A percentile compares a stretch with the other conserved stretches of the same genome.
Conservation (phyloP, 2,113 vertebrate species). For the Pachycephala philippinensis region DNA sequence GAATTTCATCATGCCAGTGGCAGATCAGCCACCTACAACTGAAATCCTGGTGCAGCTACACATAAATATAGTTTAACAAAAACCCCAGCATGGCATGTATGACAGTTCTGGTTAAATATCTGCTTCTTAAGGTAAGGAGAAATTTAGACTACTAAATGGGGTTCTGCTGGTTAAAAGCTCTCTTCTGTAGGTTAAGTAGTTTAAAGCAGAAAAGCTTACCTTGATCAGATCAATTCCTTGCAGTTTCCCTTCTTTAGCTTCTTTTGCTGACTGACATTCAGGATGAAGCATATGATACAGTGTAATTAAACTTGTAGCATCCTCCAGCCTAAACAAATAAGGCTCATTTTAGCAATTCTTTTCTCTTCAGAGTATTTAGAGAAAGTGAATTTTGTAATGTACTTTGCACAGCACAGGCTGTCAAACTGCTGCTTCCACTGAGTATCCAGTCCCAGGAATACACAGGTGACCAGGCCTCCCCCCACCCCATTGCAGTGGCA, state of each 20-base stretch:
- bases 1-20: not conserved
- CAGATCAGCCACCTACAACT: not conserved
- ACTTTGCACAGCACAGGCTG: not conserved
- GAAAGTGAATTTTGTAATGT: not conserved
- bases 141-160: not conserved
- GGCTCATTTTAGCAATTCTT: not conserved
- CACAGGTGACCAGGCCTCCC: not conserved
- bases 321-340: constrained; percentile 74
- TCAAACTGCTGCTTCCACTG: not conserved
- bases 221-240: constrained; percentile 83
- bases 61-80: accelerated
- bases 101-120: not conserved
- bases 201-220: constrained; percentile 65
- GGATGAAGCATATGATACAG: constrained; percentile 89
- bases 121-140: not conserved
- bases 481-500: not conserved
- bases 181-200: not conserved
- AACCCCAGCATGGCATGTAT: accelerated
- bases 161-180: not conserved
- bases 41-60: not conserved
- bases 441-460: not conserved
- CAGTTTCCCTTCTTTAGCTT: constrained; percentile 73
- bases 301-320: constrained; percentile 80
- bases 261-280: constrained; percentile 82
- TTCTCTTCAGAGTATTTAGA: not conserved